phyloP scores from a whole-genome alignment of 1,140 invertebrate genomes.

The Brachionus asplanchnoidis region DNA sequence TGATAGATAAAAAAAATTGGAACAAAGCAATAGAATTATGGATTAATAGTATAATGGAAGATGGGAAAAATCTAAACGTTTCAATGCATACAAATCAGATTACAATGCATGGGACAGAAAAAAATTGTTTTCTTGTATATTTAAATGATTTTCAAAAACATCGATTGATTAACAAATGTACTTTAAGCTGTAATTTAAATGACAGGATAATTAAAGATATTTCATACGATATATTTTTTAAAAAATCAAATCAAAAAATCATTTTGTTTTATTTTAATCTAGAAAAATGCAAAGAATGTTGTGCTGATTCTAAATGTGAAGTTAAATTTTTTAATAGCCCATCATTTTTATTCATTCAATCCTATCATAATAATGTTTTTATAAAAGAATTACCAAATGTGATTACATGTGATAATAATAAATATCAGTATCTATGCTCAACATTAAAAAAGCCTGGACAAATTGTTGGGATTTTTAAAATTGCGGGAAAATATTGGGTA shows the following conservation, averaged over 20 bases:
- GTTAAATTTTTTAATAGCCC: not conserved
- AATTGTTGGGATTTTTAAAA: not conserved
- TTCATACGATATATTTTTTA: not conserved
- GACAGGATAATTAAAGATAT: not conserved
- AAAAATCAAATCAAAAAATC: not conserved
- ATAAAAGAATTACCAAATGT: not conserved
- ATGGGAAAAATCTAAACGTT: not conserved
- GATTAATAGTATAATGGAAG: not conserved
- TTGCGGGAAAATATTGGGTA: not conserved
- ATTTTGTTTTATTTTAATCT: not conserved
- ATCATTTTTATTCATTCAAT: not conserved
- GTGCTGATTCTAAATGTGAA: not conserved
- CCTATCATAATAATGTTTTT: not conserved
- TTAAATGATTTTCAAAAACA: not conserved
- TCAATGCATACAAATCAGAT: not conserved
- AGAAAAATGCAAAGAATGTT: not conserved
- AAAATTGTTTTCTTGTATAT: not conserved
- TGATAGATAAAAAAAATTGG: not conserved
- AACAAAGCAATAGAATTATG: conserved; percentile 21
- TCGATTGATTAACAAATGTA: not conserved
- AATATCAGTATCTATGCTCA: not conserved
- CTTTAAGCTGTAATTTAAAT: not conserved
- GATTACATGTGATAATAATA: not conserved
- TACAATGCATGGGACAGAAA: not conserved
- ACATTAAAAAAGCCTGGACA: not conserved